phyloP scores from a whole-genome alignment of 2,113 vertebrate species.

The Sphyrna mokarran region DNA sequence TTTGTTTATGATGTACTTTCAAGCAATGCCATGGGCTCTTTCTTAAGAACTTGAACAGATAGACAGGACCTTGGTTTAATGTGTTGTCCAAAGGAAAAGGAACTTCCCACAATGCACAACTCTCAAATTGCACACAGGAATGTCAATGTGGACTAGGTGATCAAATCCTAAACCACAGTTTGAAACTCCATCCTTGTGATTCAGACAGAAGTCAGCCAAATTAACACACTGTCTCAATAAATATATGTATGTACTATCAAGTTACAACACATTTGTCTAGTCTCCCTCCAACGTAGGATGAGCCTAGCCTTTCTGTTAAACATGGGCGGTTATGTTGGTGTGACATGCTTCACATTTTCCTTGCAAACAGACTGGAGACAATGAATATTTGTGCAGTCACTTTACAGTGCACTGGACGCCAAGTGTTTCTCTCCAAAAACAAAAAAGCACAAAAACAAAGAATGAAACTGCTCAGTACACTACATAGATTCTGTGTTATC shows the following conservation, averaged over 20 bases:
- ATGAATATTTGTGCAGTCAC: background rate
- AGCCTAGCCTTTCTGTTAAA: background rate
- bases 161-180: background rate
- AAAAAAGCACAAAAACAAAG: background rate
- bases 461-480: background rate
- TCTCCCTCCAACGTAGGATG: background rate
- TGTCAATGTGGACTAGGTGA: background rate
- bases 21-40: background rate
- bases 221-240: background rate
- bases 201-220: background rate
- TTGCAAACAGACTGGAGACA: background rate
- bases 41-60: background rate
- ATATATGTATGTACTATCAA: background rate
- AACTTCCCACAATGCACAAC: background rate
- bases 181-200: background rate
- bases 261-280: background rate
- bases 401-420: background rate
- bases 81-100: background rate
- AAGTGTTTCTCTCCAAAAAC: background rate
- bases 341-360: background rate
- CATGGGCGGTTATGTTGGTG: background rate
- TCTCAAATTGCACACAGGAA: background rate
- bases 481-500: background rate
- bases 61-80: slow-evolving; percentile 1
- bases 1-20: background rate